Conservation (phyloP, 2,113 vertebrate genomes). For the Ramphastos sulfuratus region DNA sequence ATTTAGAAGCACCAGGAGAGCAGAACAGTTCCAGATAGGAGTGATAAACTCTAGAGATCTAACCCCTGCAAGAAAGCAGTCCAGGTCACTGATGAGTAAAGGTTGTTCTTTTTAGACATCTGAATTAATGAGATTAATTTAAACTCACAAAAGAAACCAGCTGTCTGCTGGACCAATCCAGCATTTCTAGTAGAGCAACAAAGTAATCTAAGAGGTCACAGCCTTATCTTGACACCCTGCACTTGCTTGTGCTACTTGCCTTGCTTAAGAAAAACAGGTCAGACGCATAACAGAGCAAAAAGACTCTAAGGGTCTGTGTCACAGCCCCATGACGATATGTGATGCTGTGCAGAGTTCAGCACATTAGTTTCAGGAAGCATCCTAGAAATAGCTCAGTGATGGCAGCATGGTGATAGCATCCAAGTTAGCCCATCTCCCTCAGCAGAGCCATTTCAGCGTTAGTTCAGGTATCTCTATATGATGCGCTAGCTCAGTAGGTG, state of each 20-base stretch:
- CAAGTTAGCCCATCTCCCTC: neutral
- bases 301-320: neutral
- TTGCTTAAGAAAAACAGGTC: neutral
- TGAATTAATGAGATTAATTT: constrained; percentile 33
- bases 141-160: neutral
- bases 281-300: neutral
- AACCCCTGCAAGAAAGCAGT: neutral
- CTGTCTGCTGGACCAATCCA: neutral
- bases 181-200: neutral
- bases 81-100: neutral
- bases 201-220: constrained; percentile 38
- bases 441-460: neutral
- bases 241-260: neutral
- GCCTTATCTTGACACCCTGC: constrained; percentile 10
- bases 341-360: neutral
- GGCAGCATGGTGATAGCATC: neutral
- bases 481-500: neutral
- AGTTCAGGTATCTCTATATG: fast-evolving
- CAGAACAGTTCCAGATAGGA: neutral
- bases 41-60: neutral
- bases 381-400: neutral
- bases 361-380: neutral
- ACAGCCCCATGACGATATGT: neutral
- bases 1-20: neutral
- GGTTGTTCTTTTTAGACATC: neutral